Evolutionary conservation across 2,888 invertebrate genomes (phyloP).

Genomic region (Luffia ferchaultella): DNA sequence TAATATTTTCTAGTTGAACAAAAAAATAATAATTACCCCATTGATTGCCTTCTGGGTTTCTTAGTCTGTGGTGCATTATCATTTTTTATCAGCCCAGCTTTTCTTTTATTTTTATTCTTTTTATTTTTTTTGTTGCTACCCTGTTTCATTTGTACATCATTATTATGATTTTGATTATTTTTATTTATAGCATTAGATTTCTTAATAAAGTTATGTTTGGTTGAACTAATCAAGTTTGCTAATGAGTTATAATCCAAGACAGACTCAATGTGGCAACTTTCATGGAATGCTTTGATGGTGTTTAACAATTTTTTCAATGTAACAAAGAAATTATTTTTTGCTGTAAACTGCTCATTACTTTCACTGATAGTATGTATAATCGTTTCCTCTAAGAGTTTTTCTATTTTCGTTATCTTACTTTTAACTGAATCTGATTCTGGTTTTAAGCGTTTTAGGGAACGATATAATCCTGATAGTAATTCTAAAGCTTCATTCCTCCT

Average conservation of each 20-base stretch:
- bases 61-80: conserved; percentile 24
- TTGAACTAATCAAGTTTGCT: conserved; percentile 24
- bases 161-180: conserved; percentile 14
- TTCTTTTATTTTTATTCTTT: conserved; percentile 47
- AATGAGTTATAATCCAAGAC: conserved; percentile 35
- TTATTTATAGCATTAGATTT: conserved; percentile 26
- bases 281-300: conserved; percentile 52
- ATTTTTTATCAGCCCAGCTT: conserved; percentile 32
- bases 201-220: conserved; percentile 27
- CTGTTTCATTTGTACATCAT: conserved; percentile 10
- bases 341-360: conserved; percentile 34
- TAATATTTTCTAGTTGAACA: too few species aligned
- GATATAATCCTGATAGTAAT: conserved; percentile 70
- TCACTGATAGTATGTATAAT: conserved; percentile 40
- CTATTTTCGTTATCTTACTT: conserved; percentile 41
- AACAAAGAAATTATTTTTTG: conserved; percentile 66
- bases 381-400: conserved; percentile 48
- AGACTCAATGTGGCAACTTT: conserved; percentile 36
- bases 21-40: too few species aligned
- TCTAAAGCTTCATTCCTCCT: conserved; percentile 74
- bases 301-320: conserved; percentile 62
- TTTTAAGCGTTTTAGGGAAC: conserved; percentile 60
- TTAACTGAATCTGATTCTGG: conserved; percentile 32
- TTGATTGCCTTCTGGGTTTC: conserved; percentile 22
- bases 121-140: conserved; percentile 28